A percentile compares a stretch with the other conserved stretches of the same genome.
These are phyloP conservation scores for Phania funesta DNA, from an alignment of 2,888 invertebrate genomes.

Conservation along the genomic window DNA sequence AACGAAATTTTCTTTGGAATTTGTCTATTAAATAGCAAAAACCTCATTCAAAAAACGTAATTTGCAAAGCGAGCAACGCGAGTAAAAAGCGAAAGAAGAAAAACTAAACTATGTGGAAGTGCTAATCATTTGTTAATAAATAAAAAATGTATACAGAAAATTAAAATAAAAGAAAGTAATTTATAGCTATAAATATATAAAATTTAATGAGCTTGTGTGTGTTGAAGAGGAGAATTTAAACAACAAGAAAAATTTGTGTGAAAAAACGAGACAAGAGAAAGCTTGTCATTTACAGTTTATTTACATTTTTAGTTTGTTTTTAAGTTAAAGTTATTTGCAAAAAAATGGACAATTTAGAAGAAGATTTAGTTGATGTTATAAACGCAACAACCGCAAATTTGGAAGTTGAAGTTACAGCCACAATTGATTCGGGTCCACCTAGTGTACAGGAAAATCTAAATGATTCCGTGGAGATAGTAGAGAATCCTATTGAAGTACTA, in stretches of 20 bases:
- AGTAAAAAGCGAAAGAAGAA: not conserved
- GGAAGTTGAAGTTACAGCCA: not conserved
- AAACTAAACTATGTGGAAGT: not conserved
- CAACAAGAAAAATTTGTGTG: conserved; percentile 27
- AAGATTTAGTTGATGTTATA: conserved; percentile 26
- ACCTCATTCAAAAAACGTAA: conserved; percentile 43
- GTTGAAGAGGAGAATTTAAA: not conserved
- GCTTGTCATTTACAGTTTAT: conserved; percentile 22
- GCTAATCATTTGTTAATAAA: not conserved
- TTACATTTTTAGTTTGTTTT: conserved; percentile 4
- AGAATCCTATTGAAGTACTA: conserved; percentile 45
- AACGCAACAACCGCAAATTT: conserved; percentile 8
- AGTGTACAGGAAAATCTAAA: not conserved
- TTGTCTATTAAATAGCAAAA: conserved; percentile 1
- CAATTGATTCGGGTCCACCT: not conserved
- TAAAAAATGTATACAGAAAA: not conserved
- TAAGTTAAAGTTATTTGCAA: not conserved
- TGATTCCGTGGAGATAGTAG: conserved; percentile 52
- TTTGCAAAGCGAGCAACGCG: conserved; percentile 31
- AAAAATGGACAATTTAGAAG: conserved; percentile 62
- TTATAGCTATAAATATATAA: not conserved
- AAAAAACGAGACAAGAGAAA: conserved; percentile 52
- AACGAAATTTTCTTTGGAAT: conserved; percentile 6
- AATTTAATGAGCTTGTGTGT: not conserved
- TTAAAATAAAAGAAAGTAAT: not conserved